Evolutionary conservation across 1,140 invertebrate genomes (phyloP).

Genomic region (Scaptomyza hsui): DNA sequence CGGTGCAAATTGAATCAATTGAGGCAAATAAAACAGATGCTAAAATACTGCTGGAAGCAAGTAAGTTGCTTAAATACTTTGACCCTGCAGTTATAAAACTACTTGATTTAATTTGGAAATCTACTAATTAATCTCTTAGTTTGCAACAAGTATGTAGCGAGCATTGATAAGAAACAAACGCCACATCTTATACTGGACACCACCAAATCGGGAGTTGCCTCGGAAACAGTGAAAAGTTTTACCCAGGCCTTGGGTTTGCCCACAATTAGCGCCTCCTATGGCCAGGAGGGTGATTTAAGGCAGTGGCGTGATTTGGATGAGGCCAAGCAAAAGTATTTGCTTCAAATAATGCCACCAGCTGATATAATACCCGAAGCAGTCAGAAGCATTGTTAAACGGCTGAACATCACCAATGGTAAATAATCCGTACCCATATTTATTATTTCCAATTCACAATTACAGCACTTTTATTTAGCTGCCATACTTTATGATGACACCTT

Average conservation of each 20-base stretch:
- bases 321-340: constrained; percentile 89
- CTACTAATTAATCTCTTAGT: constrained; percentile 84
- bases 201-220: constrained; percentile 90
- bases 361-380: constrained; percentile 93
- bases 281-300: constrained; percentile 91
- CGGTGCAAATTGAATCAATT: constrained; percentile 87
- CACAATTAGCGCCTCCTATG: constrained; percentile 92
- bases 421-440: not conserved
- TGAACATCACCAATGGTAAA: constrained; percentile 92
- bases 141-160: constrained; percentile 88
- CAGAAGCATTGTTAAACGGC: constrained; percentile 90
- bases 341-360: constrained; percentile 91
- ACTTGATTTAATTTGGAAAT: too few relatives aligned
- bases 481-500: constrained; percentile 95
- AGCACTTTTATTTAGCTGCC: constrained; percentile 85
- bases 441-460: too few relatives aligned
- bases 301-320: constrained; percentile 90
- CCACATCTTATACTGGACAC: constrained; percentile 92
- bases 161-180: constrained; percentile 86
- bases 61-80: constrained; percentile 83
- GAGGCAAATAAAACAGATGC: constrained; percentile 88
- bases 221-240: constrained; percentile 93
- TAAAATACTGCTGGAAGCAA: constrained; percentile 87
- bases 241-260: constrained; percentile 91
- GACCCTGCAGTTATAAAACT: too few relatives aligned